Base-by-base conservation (phyloP, 2,113 vertebrate species). In the Indicator indicator region DNA sequence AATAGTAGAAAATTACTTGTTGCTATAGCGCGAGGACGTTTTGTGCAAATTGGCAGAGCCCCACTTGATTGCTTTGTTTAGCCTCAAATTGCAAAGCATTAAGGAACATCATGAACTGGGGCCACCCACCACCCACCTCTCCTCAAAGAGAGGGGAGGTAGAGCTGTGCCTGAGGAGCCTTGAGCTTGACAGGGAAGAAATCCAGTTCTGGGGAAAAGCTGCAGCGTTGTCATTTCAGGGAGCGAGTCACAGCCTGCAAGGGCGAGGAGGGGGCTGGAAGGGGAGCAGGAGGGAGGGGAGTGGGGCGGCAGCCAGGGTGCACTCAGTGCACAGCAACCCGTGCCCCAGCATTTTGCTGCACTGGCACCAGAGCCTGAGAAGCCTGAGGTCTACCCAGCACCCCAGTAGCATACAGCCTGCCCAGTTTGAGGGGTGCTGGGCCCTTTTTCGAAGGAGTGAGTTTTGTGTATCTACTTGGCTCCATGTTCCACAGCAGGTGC, bases 41-140 rank as follows among this genome's bases (percentile, higher is more conserved):
- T 73, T 23, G 74, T 77, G 56, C 52, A 91, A 83, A 93, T 74
- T 65, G 91, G 71, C 92, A 70, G 78, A 76, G 64, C 36, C 85
- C 82, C 64, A 12, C 79, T 63, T 70, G 75, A 88, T 82, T 55
- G 79, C 90, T 89, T 76, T 86, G 93, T 40, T 95, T 80, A 94
- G 85, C 79, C 75, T 93, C 72, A 89, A 80, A 85, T 50, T 78
- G 88, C 23, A 33, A 75, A 80, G 70, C 54, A 10, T 86, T 78
- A 58, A 84, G 54, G 62, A 90, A 62, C 27, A 1, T 9, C 23
- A 5, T 42, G 82, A 64, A 80, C 56, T 1, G 2, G 33, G 78
- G 59, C 62, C 55, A 64, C 33, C 56, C 28, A 71, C 84, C 56
- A 24, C 46, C 36, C 74, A 9, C 24, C 30, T 54, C 54, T 44